phyloP scores from a whole-genome alignment of 1,140 invertebrate genomes.

The Lamellibrachia luymesi region DNA sequence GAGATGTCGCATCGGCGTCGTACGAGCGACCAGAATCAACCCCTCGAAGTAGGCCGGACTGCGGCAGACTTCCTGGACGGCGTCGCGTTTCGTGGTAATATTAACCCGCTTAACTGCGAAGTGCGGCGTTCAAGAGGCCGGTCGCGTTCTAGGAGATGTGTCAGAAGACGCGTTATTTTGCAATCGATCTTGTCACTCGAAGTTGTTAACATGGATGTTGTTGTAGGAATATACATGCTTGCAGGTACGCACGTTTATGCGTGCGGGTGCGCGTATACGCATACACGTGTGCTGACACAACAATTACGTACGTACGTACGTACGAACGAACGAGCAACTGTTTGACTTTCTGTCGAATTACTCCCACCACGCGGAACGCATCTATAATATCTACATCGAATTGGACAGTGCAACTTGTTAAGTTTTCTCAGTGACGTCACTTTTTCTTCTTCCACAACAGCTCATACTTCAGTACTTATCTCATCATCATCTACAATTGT shows the following conservation, averaged over 20 bases:
- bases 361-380: neutral
- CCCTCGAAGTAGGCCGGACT: neutral
- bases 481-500: too few species aligned
- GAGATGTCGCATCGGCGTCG: neutral
- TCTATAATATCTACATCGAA: neutral
- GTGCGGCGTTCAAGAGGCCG: neutral
- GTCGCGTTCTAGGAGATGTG: neutral
- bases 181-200: neutral
- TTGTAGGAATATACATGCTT: too few species aligned
- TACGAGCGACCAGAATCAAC: neutral
- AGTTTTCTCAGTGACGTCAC: too few species aligned
- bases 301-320: neutral
- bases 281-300: too few species aligned
- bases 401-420: too few species aligned
- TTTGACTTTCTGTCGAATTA: neutral
- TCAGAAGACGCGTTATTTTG: neutral
- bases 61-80: neutral
- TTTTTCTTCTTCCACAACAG: too few species aligned
- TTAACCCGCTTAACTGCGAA: neutral
- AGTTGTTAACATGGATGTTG: neutral
- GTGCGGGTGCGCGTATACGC: too few species aligned
- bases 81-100: neutral
- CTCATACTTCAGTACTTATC: too few species aligned
- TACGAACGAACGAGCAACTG: too few species aligned
- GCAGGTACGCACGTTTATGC: too few species aligned